Conservation (phyloP, 2,113 vertebrate genomes). For the Anarrhichthys ocellatus region DNA sequence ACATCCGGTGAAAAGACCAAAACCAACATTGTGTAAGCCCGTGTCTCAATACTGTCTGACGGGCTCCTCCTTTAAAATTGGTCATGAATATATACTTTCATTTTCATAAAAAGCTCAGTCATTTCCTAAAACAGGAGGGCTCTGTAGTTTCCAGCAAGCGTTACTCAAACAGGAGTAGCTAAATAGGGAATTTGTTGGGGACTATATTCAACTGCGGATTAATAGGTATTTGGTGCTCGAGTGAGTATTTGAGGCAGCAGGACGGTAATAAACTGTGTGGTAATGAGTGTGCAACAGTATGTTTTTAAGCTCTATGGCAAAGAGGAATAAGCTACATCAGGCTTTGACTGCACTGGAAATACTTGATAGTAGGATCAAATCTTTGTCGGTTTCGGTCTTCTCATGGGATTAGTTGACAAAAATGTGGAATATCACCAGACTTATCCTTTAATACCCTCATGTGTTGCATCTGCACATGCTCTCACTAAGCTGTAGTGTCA, state of each 20-base stretch:
- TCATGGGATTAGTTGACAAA: slow-evolving; percentile 21
- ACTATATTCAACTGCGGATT: background rate
- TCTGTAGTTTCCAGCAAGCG: background rate
- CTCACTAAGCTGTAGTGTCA: background rate
- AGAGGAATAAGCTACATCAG: slow-evolving; percentile 11
- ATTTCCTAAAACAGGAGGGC: background rate
- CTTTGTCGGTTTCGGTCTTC: slow-evolving; percentile 14
- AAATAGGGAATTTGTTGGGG: background rate
- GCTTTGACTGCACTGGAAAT: background rate
- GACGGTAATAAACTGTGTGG: background rate
- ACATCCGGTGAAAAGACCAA: background rate
- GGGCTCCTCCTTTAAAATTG: background rate
- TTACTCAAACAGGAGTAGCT: background rate
- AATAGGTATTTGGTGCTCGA: background rate
- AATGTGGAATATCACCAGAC: background rate
- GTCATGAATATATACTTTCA: background rate
- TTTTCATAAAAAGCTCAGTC: background rate
- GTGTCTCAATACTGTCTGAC: background rate
- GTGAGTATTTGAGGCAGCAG: background rate
- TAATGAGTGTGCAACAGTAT: background rate
- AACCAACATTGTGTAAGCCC: background rate
- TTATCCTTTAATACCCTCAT: slow-evolving; percentile 20
- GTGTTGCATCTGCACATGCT: background rate
- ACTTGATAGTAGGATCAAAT: slow-evolving; percentile 15
- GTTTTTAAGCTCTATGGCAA: background rate